Base-by-base conservation (phyloP, 2,888 invertebrate species). In the Cryptophagus acutangulus region DNA sequence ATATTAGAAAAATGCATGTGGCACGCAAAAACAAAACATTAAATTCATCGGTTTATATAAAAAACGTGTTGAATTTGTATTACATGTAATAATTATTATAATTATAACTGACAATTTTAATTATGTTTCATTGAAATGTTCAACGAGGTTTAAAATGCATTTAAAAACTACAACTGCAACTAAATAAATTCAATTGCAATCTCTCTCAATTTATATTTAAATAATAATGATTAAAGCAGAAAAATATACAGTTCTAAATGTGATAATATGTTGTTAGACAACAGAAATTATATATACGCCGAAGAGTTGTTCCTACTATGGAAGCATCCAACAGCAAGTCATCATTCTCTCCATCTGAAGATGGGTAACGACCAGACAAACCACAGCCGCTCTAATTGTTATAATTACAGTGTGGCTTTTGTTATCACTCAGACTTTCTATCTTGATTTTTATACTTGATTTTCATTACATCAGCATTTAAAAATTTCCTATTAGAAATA, bases 201-300 rank as follows among this genome's bases (percentile, higher is more conserved):
- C n/a, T 13, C 31, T 16, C 24, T 31, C 31, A 31, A 31, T 10
- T 31, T 31, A 16, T 31, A 31, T 31, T 8, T 31, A 51, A 54
- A 54, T 54, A 48, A 52, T 43, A 51, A 54, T 54, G 40, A 52
- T 54, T 51, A 48, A 41, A 33, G 36, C 14, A 13, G 43, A 43
- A 49, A 52, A 51, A 50, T 48, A 51, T 43, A 48, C 31, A 44
- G 39, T 44, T 52, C 53, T 55, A 59, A 57, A 54, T 54, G 54
- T 52, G 56, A 57, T 59, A 59, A 58, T 59, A 51, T 46, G 50
- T 54, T 57, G 58, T 59, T 59, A 59, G 57, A 58, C 58, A 56
- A 52, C 58, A 53, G 46, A 45, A 52, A 30, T 31, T 31, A 31
- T n/a, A n/a, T n/a, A n/a, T 48, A 54, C 57, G 55, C 57, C 60